Conservation (phyloP, 2,888 invertebrate genomes). For the Neoitamus cyanurus region DNA sequence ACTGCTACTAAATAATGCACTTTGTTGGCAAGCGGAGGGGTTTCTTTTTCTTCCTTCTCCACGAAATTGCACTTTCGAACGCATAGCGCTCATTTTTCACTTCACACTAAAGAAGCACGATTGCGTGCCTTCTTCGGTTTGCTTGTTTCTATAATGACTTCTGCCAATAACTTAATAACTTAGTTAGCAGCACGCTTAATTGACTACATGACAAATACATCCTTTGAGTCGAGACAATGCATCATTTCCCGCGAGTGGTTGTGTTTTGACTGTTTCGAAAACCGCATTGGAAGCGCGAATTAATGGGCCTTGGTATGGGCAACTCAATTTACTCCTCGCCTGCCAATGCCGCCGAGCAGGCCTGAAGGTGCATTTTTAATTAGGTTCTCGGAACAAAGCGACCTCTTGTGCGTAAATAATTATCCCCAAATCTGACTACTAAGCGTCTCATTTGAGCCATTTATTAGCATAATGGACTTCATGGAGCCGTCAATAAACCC, state of each 20-base stretch:
- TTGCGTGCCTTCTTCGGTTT: neutral
- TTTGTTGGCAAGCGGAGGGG: neutral
- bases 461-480: slow-evolving; percentile 26
- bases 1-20: neutral
- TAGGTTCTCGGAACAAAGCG: neutral
- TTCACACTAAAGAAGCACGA: neutral
- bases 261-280: neutral
- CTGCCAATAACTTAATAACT: neutral
- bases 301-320: neutral
- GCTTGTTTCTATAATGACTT: neutral
- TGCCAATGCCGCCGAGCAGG: neutral
- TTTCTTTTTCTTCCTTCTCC: neutral
- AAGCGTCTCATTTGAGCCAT: slow-evolving; percentile 11
- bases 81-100: neutral
- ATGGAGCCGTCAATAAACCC: slow-evolving; percentile 6
- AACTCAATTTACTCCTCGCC: neutral
- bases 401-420: neutral
- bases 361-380: neutral
- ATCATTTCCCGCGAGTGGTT: neutral
- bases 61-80: neutral
- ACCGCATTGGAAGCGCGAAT: neutral
- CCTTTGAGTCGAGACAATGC: neutral
- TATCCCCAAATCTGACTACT: neutral
- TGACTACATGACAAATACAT: neutral
- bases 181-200: neutral